Evolutionary conservation across 2,113 vertebrate genomes (phyloP).

Genomic region (Elephas maximus): DNA sequence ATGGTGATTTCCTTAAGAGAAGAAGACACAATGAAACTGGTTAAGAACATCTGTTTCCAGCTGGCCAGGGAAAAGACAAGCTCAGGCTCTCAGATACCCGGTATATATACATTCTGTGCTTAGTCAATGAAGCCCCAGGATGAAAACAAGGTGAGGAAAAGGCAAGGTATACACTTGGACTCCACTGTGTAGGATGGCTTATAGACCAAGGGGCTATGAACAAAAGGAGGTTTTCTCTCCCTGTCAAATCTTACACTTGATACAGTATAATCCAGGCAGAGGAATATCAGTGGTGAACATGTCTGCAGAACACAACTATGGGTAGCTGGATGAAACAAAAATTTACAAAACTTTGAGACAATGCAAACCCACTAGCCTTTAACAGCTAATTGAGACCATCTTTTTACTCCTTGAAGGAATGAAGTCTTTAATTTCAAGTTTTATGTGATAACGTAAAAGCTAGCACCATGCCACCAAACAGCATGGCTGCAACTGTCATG

Average conservation of each 20-base stretch:
- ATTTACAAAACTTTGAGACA: not conserved
- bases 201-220: not conserved
- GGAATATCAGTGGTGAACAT: not conserved
- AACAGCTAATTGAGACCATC: not conserved
- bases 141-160: not conserved
- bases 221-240: not conserved
- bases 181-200: not conserved
- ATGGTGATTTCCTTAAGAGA: not conserved
- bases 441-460: not conserved
- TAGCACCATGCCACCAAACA: not conserved
- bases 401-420: not conserved
- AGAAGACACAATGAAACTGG: not conserved
- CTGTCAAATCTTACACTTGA: not conserved
- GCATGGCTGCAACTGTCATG: not conserved
- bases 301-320: not conserved
- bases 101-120: not conserved
- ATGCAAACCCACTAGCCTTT: not conserved
- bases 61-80: not conserved
- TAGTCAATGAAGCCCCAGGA: not conserved
- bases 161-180: not conserved
- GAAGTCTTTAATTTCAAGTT: constrained; percentile 47
- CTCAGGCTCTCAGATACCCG: not conserved
- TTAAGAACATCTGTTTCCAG: not conserved
- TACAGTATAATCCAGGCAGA: not conserved
- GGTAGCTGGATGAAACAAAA: not conserved